Percentiles rank a stretch among this genome's conserved stretches.
phyloP scores from a whole-genome alignment of 2,797 vertebrate species.

The Mallotus villosus region DNA sequence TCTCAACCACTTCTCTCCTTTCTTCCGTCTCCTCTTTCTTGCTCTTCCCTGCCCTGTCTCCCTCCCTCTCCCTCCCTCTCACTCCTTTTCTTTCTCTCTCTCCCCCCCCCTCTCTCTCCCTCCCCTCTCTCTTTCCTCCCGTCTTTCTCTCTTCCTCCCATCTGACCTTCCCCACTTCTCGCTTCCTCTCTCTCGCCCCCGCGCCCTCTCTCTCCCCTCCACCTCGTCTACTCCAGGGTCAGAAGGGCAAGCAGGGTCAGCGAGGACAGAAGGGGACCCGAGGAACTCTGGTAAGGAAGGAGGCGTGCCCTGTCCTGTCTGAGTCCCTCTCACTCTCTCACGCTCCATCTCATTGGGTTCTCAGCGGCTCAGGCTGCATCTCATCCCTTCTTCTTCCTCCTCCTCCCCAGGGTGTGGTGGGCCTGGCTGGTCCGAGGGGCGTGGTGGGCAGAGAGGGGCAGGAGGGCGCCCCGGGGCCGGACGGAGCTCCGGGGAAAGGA shows the following conservation, averaged over 20 bases:
- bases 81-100: background rate
- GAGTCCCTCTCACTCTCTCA: background rate
- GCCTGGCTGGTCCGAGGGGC: constrained; percentile 82
- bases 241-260: constrained; percentile 81
- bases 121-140: background rate
- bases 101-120: too few species aligned
- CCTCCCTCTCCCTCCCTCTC: constrained; percentile 17
- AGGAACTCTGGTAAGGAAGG: constrained; percentile 76
- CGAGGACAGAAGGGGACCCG: constrained; percentile 72
- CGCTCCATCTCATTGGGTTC: background rate
- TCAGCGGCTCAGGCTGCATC: background rate
- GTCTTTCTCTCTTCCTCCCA: constrained; percentile 24
- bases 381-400: background rate
- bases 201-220: constrained; percentile 3
- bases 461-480: constrained; percentile 84
- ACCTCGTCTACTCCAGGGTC: constrained; percentile 67
- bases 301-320: constrained; percentile 43
- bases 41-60: constrained; percentile 1
- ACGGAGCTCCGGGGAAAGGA: constrained; percentile 89
- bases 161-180: background rate
- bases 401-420: constrained; percentile 66
- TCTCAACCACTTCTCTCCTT: constrained; percentile 11
- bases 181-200: background rate
- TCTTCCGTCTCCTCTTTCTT: background rate
- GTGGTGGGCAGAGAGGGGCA: constrained; percentile 92